Percentiles rank a stretch among this genome's conserved stretches.
These are phyloP conservation scores for Narcine bancroftii DNA, from an alignment of 2,113 vertebrate species.

Conservation along the genomic window DNA sequence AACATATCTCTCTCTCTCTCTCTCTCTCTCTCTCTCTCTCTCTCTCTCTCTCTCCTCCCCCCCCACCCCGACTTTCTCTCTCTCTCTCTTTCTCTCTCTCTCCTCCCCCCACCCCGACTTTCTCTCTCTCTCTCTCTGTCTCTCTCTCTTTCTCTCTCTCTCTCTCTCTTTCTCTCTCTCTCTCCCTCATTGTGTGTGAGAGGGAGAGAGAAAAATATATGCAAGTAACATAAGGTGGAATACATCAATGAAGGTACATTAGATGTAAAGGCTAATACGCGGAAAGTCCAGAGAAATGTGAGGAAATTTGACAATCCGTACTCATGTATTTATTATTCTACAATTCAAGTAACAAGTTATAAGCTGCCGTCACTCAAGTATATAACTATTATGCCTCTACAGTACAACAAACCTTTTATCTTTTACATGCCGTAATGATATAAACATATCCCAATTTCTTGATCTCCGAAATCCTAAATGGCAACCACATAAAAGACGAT, in stretches of 20 bases:
- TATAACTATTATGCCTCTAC: neutral
- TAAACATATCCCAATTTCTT: neutral
- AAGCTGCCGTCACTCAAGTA: neutral
- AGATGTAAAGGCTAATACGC: neutral
- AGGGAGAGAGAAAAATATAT: neutral
- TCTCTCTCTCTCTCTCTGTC: too few relatives aligned
- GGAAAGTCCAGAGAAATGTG: neutral
- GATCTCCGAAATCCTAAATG: neutral
- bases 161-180: too few relatives aligned
- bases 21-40: too few relatives aligned
- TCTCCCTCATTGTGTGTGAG: too few relatives aligned
- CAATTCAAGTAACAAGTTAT: neutral
- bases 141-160: too few relatives aligned
- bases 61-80: too few relatives aligned
- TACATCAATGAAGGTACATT: neutral
- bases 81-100: too few relatives aligned
- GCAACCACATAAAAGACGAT: neutral
- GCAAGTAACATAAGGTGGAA: neutral
- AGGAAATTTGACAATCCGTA: neutral
- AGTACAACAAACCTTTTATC: neutral
- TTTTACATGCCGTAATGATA: neutral
- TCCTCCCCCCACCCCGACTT: too few relatives aligned
- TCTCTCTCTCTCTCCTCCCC: too few relatives aligned
- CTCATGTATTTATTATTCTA: neutral
- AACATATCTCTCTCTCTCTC: too few relatives aligned